These are phyloP conservation scores for Ascidia mentula DNA, from an alignment of 23 tunicate species.

Conservation along the genomic window DNA sequence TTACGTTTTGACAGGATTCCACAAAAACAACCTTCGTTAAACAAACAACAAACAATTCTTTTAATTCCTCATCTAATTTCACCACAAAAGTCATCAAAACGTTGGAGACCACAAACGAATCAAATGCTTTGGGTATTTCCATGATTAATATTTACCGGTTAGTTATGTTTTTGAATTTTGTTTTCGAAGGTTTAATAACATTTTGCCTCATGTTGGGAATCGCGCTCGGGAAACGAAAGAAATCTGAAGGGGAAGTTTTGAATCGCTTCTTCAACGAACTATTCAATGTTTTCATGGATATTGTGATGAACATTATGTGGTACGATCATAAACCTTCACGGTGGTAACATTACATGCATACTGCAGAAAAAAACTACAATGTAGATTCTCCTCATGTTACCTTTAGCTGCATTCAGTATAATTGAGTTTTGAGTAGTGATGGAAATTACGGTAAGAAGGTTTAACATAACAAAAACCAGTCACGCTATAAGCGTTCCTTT, in stretches of 20 bases:
- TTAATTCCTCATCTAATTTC: neutral
- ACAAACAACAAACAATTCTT: neutral
- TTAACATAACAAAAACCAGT: no score
- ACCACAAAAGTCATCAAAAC: neutral
- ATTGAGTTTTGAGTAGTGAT: no score
- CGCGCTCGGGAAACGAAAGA: slow-evolving; percentile 44
- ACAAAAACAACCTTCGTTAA: neutral
- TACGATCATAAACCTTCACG: no score
- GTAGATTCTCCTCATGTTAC: no score
- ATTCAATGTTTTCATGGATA: slow-evolving; percentile 76
- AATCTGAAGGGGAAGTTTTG: slow-evolving; percentile 38
- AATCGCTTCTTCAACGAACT: slow-evolving; percentile 37
- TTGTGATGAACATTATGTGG: slow-evolving; percentile 74
- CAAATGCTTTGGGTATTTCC: slow-evolving; percentile 5
- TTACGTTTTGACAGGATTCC: neutral
- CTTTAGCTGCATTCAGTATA: no score
- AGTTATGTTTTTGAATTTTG: neutral
- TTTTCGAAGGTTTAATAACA: slow-evolving; percentile 48
- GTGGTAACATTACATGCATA: no score
- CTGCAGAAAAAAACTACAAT: no score
- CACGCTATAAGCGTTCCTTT: no score
- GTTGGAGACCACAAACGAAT: neutral
- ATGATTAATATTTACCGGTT: no score
- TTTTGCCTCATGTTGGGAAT: slow-evolving; percentile 78
- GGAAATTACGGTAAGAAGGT: no score